These are phyloP conservation scores for Coleophora flavipennella DNA, from an alignment of 2,888 invertebrate species.

Conservation along the genomic window DNA sequence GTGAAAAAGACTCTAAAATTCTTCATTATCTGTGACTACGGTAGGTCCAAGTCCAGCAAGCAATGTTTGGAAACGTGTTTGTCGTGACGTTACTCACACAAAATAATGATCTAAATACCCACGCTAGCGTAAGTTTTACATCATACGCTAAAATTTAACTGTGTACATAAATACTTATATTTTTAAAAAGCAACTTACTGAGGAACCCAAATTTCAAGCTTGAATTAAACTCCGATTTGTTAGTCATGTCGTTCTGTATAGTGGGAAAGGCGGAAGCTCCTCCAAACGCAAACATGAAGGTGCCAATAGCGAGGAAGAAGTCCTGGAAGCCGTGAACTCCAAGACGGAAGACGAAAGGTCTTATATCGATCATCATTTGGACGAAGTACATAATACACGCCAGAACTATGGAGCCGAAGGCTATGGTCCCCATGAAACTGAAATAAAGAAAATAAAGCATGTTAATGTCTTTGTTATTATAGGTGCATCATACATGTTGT, in stretches of 20 bases:
- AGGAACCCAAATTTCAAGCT: slow-evolving; percentile 75
- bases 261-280: slow-evolving; percentile 85
- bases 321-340: slow-evolving; percentile 71
- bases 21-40: too few species aligned
- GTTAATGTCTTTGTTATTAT: too few species aligned
- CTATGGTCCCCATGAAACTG: slow-evolving; percentile 76
- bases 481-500: too few species aligned
- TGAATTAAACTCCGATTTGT: slow-evolving; percentile 76
- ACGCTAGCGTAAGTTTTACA: too few species aligned
- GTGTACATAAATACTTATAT: not conserved
- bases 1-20: too few species aligned
- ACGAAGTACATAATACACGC: slow-evolving; percentile 76
- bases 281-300: slow-evolving; percentile 80
- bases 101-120: too few species aligned
- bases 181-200: slow-evolving; percentile 51
- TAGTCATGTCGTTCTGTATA: slow-evolving; percentile 83
- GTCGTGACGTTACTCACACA: too few species aligned
- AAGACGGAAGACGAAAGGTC: slow-evolving; percentile 55
- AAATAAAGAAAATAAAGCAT: not conserved
- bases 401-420: slow-evolving; percentile 73
- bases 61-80: too few species aligned
- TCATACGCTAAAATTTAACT: not conserved
- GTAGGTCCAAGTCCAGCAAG: too few species aligned
- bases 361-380: slow-evolving; percentile 72
- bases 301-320: slow-evolving; percentile 80